Conservation (phyloP, 2,888 invertebrate species). For the Saturnia pavonia region DNA sequence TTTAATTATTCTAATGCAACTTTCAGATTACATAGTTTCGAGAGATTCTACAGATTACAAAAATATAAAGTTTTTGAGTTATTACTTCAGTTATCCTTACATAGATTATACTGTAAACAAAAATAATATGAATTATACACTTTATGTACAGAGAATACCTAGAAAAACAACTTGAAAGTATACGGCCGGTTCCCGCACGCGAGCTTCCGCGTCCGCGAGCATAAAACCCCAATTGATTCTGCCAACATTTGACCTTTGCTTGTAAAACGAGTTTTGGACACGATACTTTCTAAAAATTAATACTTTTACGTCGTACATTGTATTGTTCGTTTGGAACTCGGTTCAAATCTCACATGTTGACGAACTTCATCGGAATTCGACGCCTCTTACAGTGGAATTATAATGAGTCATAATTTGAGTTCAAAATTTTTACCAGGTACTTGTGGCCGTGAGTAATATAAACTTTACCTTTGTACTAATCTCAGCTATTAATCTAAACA, state of each 20-base stretch:
- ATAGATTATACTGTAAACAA: not conserved
- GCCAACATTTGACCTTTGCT: slow-evolving; percentile 29
- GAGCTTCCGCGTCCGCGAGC: slow-evolving; percentile 30
- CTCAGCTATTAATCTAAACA: not conserved
- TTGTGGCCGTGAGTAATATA: not conserved
- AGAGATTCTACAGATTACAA: too few species aligned
- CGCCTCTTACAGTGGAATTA: not conserved
- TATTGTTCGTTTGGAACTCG: slow-evolving; percentile 1
- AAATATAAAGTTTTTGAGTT: not conserved
- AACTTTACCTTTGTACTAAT: not conserved
- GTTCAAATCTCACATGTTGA: not conserved
- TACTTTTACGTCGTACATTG: not conserved
- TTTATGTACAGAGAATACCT: not conserved
- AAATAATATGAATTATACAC: not conserved
- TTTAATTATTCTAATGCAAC: not conserved
- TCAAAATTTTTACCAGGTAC: not conserved
- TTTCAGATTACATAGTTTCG: not conserved
- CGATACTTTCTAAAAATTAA: slow-evolving; percentile 20
- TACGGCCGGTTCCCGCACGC: slow-evolving; percentile 19
- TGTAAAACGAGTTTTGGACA: slow-evolving; percentile 16
- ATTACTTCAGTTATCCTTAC: not conserved
- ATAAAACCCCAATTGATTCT: slow-evolving; percentile 31
- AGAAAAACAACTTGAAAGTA: not conserved
- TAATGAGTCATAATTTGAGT: slow-evolving; percentile 10
- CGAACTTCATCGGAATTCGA: not conserved